phyloP scores from a whole-genome alignment of 1,140 invertebrate genomes.

The Heterodera carotae region DNA sequence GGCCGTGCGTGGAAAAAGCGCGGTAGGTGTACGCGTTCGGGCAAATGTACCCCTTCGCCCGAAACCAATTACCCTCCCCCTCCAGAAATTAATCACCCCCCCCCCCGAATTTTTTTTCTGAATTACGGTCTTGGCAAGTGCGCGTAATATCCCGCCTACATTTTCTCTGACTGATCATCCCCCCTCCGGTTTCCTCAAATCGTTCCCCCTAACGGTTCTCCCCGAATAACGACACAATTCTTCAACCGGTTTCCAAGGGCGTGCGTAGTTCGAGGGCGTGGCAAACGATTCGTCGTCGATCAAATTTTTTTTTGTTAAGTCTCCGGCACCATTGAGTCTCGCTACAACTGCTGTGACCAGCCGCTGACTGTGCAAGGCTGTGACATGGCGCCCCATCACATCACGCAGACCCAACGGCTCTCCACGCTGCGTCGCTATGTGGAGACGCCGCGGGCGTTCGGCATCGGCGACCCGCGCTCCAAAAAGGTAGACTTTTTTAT shows the following conservation, averaged over 20 bases:
- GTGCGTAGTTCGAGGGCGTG: too few species aligned
- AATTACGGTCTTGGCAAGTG: too few species aligned
- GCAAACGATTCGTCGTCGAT: too few species aligned
- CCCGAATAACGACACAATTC: too few species aligned
- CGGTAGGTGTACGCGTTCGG: constrained; percentile 33
- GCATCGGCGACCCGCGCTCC: constrained; percentile 46
- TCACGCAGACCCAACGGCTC: constrained; percentile 76
- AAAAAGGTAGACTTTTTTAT: constrained; percentile 25
- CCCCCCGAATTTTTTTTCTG: background rate
- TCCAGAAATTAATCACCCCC: too few species aligned
- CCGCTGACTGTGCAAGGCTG: constrained; percentile 70
- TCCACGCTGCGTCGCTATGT: constrained; percentile 72
- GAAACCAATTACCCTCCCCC: too few species aligned
- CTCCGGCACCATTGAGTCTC: constrained; percentile 63
- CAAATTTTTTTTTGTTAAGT: constrained; percentile 44
- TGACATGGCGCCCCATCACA: constrained; percentile 72
- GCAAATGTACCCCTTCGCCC: too few species aligned
- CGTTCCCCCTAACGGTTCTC: too few species aligned
- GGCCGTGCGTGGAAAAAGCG: constrained; percentile 71
- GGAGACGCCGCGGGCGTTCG: constrained; percentile 42
- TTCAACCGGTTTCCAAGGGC: too few species aligned
- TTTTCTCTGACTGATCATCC: too few species aligned
- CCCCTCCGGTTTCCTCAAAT: too few species aligned
- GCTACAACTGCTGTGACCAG: constrained; percentile 69
- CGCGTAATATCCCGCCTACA: too few species aligned